These are phyloP conservation scores for Encarsia formosa DNA, from an alignment of 2,888 invertebrate genomes.

Conservation along the genomic window DNA sequence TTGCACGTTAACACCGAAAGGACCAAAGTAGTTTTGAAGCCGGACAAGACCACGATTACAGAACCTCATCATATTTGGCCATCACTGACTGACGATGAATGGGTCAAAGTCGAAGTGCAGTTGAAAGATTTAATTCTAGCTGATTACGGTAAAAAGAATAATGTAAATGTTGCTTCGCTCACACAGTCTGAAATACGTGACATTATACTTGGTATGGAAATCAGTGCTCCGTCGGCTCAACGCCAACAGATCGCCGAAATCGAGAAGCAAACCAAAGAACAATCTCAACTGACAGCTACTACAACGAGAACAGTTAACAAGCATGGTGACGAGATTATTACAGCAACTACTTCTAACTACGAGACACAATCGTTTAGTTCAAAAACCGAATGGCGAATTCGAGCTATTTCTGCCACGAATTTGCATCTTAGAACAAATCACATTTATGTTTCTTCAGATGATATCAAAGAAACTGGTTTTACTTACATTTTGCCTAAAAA, in stretches of 20 bases:
- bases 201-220: slow-evolving; percentile 99
- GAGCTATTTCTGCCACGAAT: slow-evolving; percentile 97
- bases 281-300: slow-evolving; percentile 95
- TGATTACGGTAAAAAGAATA: slow-evolving; percentile 99
- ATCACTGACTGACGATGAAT: slow-evolving; percentile 93
- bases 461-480: slow-evolving; percentile 98
- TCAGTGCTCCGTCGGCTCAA: slow-evolving; percentile 97
- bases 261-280: slow-evolving; percentile 99
- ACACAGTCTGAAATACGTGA: slow-evolving; percentile 99
- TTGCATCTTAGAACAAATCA: slow-evolving; percentile 96
- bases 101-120: slow-evolving; percentile 99
- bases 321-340: slow-evolving; percentile 99
- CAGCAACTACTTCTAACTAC: slow-evolving; percentile 97
- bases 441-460: slow-evolving; percentile 98
- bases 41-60: slow-evolving; percentile 97
- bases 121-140: slow-evolving; percentile 97
- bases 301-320: slow-evolving; percentile 98
- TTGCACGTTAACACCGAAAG: slow-evolving; percentile 98
- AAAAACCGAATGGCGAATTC: slow-evolving; percentile 97
- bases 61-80: slow-evolving; percentile 99
- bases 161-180: slow-evolving; percentile 97
- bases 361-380: slow-evolving; percentile 98
- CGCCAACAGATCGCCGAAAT: slow-evolving; percentile 99
- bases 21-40: slow-evolving; percentile 96
- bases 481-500: slow-evolving; percentile 94